Conservation (phyloP, 2,797 vertebrate genomes). For the Monodelphis domestica region DNA sequence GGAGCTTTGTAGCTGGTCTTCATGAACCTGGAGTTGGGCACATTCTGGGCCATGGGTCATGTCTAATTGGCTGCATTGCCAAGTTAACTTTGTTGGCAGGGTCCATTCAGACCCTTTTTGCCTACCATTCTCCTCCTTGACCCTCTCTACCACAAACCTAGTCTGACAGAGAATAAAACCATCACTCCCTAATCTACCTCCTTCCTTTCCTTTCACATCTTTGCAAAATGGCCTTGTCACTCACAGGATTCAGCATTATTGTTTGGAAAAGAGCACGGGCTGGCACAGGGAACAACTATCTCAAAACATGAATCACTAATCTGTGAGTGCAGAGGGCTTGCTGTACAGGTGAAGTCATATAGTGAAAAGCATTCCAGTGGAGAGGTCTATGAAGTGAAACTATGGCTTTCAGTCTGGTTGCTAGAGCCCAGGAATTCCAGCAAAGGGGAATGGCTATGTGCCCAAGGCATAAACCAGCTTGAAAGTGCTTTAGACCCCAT, state of each 20-base stretch:
- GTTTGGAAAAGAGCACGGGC: background rate
- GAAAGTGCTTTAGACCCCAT: background rate
- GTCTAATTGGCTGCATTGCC: background rate
- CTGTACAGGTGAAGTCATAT: background rate
- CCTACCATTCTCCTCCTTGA: background rate
- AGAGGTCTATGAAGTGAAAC: background rate
- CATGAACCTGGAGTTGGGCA: background rate
- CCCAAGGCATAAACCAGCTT: background rate
- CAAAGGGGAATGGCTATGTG: background rate
- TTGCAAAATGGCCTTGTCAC: background rate
- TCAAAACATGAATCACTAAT: background rate
- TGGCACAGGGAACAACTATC: background rate
- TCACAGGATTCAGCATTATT: background rate
- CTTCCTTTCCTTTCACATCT: background rate
- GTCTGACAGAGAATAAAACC: background rate
- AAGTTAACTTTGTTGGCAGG: background rate
- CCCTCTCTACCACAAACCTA: background rate
- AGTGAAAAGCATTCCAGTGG: background rate
- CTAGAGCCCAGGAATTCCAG: background rate
- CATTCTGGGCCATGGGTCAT: background rate
- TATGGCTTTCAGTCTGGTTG: background rate
- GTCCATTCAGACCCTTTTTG: background rate
- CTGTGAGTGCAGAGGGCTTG: background rate
- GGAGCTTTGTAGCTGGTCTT: background rate
- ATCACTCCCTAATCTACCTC: background rate